Conservation (phyloP, 2,797 vertebrate species). For the Phyllotis vaccarum region DNA sequence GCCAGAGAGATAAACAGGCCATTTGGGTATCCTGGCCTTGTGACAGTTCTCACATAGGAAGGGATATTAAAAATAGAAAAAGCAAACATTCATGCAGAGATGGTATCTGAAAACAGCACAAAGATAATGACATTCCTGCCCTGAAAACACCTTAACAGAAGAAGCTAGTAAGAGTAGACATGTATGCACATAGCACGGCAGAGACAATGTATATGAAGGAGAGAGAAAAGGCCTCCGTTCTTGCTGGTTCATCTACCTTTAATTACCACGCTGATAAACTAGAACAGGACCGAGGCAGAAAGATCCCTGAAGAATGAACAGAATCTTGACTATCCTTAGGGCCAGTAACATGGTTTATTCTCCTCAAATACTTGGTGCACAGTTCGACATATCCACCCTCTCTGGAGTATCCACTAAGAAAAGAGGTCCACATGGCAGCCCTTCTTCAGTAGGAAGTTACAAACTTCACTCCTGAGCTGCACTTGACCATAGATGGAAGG, state of each 20-base stretch:
- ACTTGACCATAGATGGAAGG: background rate
- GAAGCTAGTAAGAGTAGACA: background rate
- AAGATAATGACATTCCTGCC: conserved; percentile 52
- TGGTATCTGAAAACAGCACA: conserved; percentile 64
- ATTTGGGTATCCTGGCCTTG: conserved; percentile 63
- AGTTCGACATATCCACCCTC: background rate
- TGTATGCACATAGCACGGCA: background rate
- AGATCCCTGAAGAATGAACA: background rate
- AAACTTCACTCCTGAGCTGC: background rate
- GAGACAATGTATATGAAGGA: background rate
- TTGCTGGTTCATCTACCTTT: background rate
- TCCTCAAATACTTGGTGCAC: background rate
- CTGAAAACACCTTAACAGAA: conserved; percentile 33
- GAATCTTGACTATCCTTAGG: background rate
- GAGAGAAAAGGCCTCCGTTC: background rate
- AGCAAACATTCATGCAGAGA: conserved; percentile 65
- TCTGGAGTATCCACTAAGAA: background rate
- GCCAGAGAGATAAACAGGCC: conserved; percentile 55
- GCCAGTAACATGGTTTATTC: background rate
- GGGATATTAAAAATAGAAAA: conserved; percentile 76
- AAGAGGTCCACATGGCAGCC: background rate
- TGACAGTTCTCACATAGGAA: conserved; percentile 60
- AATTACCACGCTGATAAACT: background rate
- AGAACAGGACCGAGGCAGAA: background rate
- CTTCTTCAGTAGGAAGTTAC: background rate